Base-by-base conservation (phyloP, 2,797 vertebrate genomes). In the Rhinella marina region DNA sequence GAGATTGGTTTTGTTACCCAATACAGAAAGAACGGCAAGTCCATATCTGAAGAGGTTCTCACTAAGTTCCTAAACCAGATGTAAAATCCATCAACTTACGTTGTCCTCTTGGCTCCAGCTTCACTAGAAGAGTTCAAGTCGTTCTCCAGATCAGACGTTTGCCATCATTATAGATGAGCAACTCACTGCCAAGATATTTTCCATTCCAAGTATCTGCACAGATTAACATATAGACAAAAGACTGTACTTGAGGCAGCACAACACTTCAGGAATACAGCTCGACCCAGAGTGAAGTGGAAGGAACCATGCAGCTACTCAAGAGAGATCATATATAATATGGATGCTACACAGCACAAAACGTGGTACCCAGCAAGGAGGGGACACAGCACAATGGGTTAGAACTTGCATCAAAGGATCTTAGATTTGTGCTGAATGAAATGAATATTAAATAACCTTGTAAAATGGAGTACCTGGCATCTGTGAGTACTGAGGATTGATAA, bases 171-270 rank as follows among this genome's bases (percentile, higher is more conserved):
- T 32, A 41, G 25, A 21, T 1, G 29, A 62, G 52, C 68, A 81
- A 75, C 41, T 75, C 41, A 85, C 66, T 88, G 64, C 82, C 87
- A 85, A 27, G 59, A 72, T 59, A 27, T 81, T 72, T 54, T 61
- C 66, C 13, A 17, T 32, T 87, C 48, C 41, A 68, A 57, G 52
- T 29, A 54, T 29, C 23, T 73, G 32, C 56, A 77, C n/a, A 62
- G 14, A 62, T 19, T 66, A 66, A 61, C 59, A 21, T 68, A 57
- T 23, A 10, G 62, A n/a, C 52, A 59, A 10, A 54, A 48, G n/a
- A 50, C 23, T 64, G 8, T 17, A 62, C 14, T 16, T 0, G 16
- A n/a, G 21, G 27, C 50, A 41, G 78, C 66, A 61, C 66, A 62
- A 68, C 41, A 21, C 16, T 8, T 29, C 19, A 23, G 59, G 16